phyloP scores from a whole-genome alignment of 2,113 vertebrate species.

The Ia io region DNA sequence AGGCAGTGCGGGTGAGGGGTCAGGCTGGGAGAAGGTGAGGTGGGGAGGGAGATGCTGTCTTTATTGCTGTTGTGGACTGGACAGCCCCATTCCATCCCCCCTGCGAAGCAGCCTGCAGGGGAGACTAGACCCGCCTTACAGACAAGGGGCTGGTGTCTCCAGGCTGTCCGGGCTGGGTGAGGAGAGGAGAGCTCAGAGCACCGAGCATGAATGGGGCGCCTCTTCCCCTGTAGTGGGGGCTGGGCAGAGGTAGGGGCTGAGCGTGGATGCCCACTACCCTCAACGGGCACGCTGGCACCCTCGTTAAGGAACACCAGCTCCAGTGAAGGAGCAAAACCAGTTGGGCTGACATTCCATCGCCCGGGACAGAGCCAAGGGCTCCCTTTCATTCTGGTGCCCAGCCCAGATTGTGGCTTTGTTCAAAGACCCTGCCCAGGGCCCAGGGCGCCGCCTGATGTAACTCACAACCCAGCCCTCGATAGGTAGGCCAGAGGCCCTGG shows the following conservation, averaged over 20 bases:
- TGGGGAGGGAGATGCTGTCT: accelerated
- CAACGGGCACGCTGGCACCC: accelerated
- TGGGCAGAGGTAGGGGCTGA: too few species aligned
- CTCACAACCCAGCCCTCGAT: not conserved
- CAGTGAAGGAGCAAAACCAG: not conserved
- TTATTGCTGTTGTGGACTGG: accelerated
- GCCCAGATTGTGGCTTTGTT: not conserved
- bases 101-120: not conserved
- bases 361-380: not conserved
- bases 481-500: not conserved
- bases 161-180: accelerated
- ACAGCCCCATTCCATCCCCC: not conserved
- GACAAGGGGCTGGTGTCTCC: not conserved
- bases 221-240: too few species aligned
- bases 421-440: not conserved
- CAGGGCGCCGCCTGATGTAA: not conserved
- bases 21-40: not conserved
- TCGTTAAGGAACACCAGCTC: not conserved
- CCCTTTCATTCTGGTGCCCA: not conserved
- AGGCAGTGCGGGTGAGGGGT: not conserved
- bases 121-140: accelerated
- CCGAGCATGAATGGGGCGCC: accelerated
- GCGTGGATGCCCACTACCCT: not conserved
- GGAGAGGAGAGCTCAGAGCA: too few species aligned
- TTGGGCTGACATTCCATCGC: not conserved